Percentiles rank a stretch among this genome's conserved stretches.
Conservation (phyloP, 2,797 vertebrate species). For the Naso thynnoides region DNA sequence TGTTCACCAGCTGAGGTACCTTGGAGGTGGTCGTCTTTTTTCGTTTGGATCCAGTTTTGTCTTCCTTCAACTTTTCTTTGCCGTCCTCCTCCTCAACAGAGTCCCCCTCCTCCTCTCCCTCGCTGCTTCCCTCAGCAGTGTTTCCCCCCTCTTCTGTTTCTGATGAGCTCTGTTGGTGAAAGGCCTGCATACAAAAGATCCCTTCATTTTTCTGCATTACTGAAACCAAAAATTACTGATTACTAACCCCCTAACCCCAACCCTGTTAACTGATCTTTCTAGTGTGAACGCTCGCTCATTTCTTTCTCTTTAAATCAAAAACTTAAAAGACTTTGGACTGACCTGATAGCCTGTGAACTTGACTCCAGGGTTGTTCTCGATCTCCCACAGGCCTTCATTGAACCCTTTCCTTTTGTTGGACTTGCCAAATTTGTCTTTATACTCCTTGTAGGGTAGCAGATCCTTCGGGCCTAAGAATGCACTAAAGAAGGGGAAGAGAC, state of each 20-base stretch:
- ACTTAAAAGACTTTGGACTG: no score
- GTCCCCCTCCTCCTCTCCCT: conserved; percentile 91
- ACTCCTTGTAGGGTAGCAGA: conserved; percentile 97
- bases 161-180: conserved; percentile 95
- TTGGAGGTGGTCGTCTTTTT: conserved; percentile 93
- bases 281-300: background rate
- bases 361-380: conserved; percentile 97
- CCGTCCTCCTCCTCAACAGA: conserved; percentile 89
- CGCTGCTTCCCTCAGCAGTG: conserved; percentile 92
- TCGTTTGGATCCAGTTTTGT: conserved; percentile 92
- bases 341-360: conserved; percentile 99
- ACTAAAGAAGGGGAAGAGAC: conserved; percentile 72
- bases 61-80: conserved; percentile 90
- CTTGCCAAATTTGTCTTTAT: conserved; percentile 98
- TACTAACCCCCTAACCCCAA: background rate
- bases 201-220: background rate
- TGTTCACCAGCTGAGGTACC: conserved; percentile 76
- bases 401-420: conserved; percentile 99
- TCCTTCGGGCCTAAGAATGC: conserved; percentile 97
- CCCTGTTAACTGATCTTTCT: no score
- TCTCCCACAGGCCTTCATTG: conserved; percentile 99
- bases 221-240: background rate
- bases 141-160: conserved; percentile 94
- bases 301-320: no score
- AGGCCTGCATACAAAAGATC: conserved; percentile 78